These are phyloP conservation scores for Gymnarchus niloticus DNA, from an alignment of 2,113 vertebrate species.

Conservation along the genomic window DNA sequence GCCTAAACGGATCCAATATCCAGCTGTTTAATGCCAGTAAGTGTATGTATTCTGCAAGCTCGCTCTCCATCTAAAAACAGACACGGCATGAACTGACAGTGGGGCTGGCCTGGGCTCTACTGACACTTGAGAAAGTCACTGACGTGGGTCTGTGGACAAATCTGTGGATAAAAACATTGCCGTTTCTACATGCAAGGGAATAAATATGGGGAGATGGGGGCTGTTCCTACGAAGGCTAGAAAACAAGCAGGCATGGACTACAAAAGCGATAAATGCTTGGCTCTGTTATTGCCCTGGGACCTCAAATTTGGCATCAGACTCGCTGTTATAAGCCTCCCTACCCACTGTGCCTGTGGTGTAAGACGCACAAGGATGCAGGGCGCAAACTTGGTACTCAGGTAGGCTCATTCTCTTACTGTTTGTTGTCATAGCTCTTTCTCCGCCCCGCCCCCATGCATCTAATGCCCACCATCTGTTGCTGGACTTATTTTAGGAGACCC, in stretches of 20 bases:
- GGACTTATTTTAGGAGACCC: conserved; percentile 34
- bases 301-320: conserved; percentile 6
- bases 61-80: neutral
- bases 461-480: conserved; percentile 46
- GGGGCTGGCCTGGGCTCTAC: neutral
- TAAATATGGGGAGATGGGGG: neutral
- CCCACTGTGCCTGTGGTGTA: conserved; percentile 5
- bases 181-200: neutral
- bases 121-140: neutral
- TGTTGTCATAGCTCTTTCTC: conserved; percentile 1
- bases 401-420: neutral
- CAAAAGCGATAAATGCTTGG: neutral
- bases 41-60: neutral
- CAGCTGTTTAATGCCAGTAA: neutral
- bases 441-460: conserved; percentile 29
- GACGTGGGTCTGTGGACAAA: neutral
- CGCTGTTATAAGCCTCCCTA: neutral
- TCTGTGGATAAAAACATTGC: neutral
- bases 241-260: conserved; percentile 28
- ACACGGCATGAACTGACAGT: neutral
- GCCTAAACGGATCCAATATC: neutral
- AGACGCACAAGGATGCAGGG: neutral
- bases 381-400: neutral
- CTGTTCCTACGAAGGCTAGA: neutral
- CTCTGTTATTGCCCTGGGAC: conserved; percentile 5